A percentile compares a stretch with the other conserved stretches of the same genome.
Conservation (phyloP, 2,113 vertebrate species). For the Centropristis striata region DNA sequence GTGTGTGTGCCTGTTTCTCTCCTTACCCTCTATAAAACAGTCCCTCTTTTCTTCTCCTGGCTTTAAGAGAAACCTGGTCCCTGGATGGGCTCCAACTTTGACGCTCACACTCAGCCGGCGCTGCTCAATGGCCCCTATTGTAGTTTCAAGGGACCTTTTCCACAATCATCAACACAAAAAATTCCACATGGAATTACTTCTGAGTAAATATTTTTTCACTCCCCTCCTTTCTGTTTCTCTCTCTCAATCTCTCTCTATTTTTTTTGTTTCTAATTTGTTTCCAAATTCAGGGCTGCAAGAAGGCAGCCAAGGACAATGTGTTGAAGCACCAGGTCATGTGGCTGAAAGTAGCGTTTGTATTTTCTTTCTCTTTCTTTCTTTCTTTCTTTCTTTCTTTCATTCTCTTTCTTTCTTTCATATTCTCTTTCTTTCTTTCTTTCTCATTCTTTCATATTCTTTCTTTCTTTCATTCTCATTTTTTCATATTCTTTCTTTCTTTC, state of each 20-base stretch:
- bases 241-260: conserved; percentile 34
- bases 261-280: conserved; percentile 75
- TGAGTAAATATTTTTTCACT: conserved; percentile 85
- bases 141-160: conserved; percentile 81
- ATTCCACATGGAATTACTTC: conserved; percentile 84
- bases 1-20: conserved; percentile 44
- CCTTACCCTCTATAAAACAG: conserved; percentile 72
- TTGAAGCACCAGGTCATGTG: conserved; percentile 46
- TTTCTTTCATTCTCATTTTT: no score
- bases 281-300: conserved; percentile 51
- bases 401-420: no score
- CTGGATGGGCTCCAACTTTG: conserved; percentile 66
- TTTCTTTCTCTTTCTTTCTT: conserved; percentile 2
- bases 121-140: conserved; percentile 88
- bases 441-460: not conserved
- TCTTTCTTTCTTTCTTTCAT: no score
- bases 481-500: no score
- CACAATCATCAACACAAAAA: conserved; percentile 78
- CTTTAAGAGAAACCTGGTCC: conserved; percentile 78
- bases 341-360: conserved; percentile 20
- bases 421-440: not conserved
- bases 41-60: conserved; percentile 69
- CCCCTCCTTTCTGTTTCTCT: conserved; percentile 61
- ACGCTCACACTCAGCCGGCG: conserved; percentile 62
- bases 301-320: conserved; percentile 63